Evolutionary conservation across 53 echinoderm and acorn worm species (phyloP), one percentile per base, ranked within the genome.

Genomic region (Paracentrotus lividus): DNA sequence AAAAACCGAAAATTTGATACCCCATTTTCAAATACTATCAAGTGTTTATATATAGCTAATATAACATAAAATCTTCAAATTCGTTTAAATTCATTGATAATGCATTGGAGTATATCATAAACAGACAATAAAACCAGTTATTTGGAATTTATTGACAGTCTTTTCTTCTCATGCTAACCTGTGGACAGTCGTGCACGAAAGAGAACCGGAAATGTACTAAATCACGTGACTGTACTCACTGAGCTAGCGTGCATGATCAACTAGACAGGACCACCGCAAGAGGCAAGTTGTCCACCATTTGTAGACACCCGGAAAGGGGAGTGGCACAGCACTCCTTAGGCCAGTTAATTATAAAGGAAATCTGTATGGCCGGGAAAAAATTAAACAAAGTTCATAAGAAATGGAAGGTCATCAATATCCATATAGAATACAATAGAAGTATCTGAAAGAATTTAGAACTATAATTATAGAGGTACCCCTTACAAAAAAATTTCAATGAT

Each of bases 181-280:
- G 21, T 40, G 85, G 52, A 52, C 32, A 85, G 8, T 49, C 52
- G 47, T 85, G 52, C 85, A 85, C 85, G 85, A 51, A 85, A 85
- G 84, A 85, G 85, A 85, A 85, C 85, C 51, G 85, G 85, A 85
- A 85, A 18, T 14, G 49, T 1, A 3, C 2, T n/a, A 27, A 14
- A 85, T 27, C 85, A 85, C 85, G 85, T 85, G 85, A 52, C 27
- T 85, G 24, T 45, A 52, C 85, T 33, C 47, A 85, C 43, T 49
- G 49, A 85, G 85, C 85, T 85, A 67, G 21, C 7, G 0, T 10
- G 27, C 36, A 36, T 36, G 14, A 16, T 72, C 29, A 31, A 32
- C 18, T 18, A 16, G 15, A 8, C 36, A 2, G 21, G 36, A 38
- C 21, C 20, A 20, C 57, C 21, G 16, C 18, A 57, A 20, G 40